Evolutionary conservation across 2,888 invertebrate species (phyloP).

Genomic region (Tiliacea aurago): DNA sequence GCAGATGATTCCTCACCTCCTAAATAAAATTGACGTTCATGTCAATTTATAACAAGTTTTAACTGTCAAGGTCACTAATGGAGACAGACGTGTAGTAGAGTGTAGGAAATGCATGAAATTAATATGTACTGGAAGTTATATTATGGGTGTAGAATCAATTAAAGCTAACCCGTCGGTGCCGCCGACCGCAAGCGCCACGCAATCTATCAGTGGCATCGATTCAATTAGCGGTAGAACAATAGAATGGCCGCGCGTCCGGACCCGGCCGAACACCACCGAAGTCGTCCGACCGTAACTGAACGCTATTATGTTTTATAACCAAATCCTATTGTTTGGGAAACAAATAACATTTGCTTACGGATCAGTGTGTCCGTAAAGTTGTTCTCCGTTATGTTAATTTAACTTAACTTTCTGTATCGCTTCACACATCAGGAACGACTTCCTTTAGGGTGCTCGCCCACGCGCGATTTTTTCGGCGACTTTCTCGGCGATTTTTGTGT

Average conservation of each 20-base stretch:
- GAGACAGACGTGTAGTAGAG: background rate
- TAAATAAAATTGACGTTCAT: too few relatives aligned
- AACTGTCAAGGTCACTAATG: background rate
- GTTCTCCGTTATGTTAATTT: constrained; percentile 52
- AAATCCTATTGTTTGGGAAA: constrained; percentile 65
- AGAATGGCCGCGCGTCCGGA: constrained; percentile 70
- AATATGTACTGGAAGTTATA: background rate
- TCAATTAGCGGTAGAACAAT: constrained; percentile 88
- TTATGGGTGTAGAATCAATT: constrained; percentile 13
- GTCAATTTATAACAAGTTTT: background rate
- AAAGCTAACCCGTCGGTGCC: constrained; percentile 35
- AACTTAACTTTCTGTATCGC: constrained; percentile 50
- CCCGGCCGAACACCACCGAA: constrained; percentile 35
- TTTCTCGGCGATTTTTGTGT: too few relatives aligned
- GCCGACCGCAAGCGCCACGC: constrained; percentile 52
- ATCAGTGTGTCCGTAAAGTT: constrained; percentile 40
- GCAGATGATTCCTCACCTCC: background rate
- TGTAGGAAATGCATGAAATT: background rate
- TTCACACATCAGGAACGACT: constrained; percentile 26
- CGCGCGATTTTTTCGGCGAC: too few relatives aligned
- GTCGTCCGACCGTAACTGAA: constrained; percentile 56
- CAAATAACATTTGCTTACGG: constrained; percentile 55
- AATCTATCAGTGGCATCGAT: constrained; percentile 89
- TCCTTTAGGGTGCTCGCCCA: too few relatives aligned
- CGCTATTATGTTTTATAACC: constrained; percentile 64